A percentile compares a stretch with the other conserved stretches of the same genome.
Conservation (phyloP, 2,888 invertebrate species). For the Pinctada fucata region DNA sequence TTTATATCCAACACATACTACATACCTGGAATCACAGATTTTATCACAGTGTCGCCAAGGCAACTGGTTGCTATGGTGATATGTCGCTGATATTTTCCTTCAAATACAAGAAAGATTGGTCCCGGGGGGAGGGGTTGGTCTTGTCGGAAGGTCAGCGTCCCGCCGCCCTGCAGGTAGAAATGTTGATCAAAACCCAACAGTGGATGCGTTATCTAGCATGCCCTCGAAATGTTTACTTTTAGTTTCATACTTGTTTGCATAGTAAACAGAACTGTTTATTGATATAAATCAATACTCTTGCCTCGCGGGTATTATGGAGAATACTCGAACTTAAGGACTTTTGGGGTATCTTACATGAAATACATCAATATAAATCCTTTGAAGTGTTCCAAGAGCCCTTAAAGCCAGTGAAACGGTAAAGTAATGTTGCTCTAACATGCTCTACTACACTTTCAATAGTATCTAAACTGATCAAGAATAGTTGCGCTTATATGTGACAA, state of each 20-base stretch:
- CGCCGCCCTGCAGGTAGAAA: constrained; percentile 48
- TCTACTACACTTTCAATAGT: too few species aligned
- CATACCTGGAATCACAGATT: constrained; percentile 38
- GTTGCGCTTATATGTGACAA: too few species aligned
- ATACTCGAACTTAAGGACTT: background rate
- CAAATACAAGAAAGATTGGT: constrained; percentile 55
- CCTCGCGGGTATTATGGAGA: background rate
- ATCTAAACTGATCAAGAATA: too few species aligned
- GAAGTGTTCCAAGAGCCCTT: too few species aligned
- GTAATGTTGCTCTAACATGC: too few species aligned
- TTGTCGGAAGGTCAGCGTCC: constrained; percentile 39
- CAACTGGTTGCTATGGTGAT: constrained; percentile 48
- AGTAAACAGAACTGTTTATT: background rate
- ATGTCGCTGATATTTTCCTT: constrained; percentile 59
- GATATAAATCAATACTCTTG: background rate
- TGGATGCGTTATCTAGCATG: background rate
- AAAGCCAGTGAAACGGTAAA: too few species aligned
- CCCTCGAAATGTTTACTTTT: background rate
- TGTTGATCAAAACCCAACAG: background rate
- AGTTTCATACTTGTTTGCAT: background rate
- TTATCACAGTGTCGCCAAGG: background rate
- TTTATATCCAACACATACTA: too few species aligned
- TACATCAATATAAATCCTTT: too few species aligned
- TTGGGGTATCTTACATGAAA: background rate
- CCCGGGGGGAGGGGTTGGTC: constrained; percentile 16